A percentile compares a stretch with the other conserved stretches of the same genome.
These are phyloP conservation scores for Chascanopsetta lugubris DNA, from an alignment of 2,113 vertebrate species.

Conservation along the genomic window DNA sequence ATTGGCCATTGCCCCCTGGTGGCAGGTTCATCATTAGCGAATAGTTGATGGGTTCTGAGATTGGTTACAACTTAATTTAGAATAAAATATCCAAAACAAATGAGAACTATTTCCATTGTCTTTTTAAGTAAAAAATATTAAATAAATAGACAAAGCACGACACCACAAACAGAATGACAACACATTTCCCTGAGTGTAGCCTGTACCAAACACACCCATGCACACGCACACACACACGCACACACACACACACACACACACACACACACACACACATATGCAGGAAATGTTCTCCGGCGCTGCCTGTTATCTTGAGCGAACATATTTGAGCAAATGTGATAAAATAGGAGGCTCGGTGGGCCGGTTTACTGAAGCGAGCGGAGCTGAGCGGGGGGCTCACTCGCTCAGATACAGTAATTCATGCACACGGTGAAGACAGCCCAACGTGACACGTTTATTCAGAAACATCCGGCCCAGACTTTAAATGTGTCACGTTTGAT, in stretches of 20 bases:
- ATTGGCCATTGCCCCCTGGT: too few relatives aligned
- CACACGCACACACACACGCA: neutral
- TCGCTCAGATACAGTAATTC: slow-evolving; percentile 42
- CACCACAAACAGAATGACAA: neutral
- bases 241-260: slow-evolving; percentile 4
- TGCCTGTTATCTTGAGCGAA: slow-evolving; percentile 25
- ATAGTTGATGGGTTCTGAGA: too few relatives aligned
- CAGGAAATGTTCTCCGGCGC: neutral
- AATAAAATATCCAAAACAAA: too few relatives aligned
- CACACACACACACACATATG: too few relatives aligned
- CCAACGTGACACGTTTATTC: slow-evolving; percentile 52
- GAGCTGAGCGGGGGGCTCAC: slow-evolving; percentile 1
- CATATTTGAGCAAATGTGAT: slow-evolving; percentile 44
- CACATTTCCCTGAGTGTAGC: neutral
- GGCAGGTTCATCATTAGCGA: too few relatives aligned
- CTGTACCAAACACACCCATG: neutral
- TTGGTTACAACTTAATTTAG: too few relatives aligned
- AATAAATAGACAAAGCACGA: too few relatives aligned
- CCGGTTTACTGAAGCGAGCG: slow-evolving; percentile 27
- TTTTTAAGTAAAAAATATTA: too few relatives aligned
- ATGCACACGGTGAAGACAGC: slow-evolving; percentile 31
- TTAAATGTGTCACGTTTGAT: slow-evolving; percentile 57
- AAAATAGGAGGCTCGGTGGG: neutral
- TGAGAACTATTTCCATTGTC: too few relatives aligned
- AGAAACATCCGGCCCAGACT: slow-evolving; percentile 53